These are phyloP conservation scores for Ophioninae sp. DNA, from an alignment of 2,888 invertebrate genomes.

Conservation along the genomic window DNA sequence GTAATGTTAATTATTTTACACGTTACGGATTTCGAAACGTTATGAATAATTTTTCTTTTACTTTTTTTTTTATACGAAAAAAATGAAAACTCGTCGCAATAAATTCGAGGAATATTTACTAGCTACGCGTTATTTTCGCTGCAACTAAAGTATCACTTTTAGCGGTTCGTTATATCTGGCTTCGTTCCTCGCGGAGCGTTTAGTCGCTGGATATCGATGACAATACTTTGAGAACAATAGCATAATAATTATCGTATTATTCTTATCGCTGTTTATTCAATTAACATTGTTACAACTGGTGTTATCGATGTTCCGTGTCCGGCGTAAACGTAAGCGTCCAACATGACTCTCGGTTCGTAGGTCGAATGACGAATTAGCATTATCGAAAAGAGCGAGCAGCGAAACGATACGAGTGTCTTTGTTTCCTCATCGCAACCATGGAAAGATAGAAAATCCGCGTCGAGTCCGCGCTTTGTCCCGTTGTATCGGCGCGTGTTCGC, in stretches of 20 bases:
- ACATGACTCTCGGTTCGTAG: slow-evolving; percentile 27
- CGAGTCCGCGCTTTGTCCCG: neutral
- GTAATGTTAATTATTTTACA: no score
- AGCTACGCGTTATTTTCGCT: no score
- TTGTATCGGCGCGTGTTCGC: neutral
- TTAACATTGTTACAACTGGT: neutral
- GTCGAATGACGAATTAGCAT: slow-evolving; percentile 24
- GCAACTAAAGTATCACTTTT: no score
- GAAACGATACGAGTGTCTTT: neutral
- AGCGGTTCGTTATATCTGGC: no score
- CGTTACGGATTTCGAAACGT: no score
- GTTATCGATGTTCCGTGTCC: neutral
- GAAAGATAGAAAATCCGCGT: slow-evolving; percentile 3
- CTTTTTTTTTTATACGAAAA: no score
- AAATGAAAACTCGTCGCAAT: no score
- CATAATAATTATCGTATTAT: neutral
- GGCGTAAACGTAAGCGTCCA: slow-evolving; percentile 6
- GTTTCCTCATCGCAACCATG: neutral
- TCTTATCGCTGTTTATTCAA: neutral
- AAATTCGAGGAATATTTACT: no score
- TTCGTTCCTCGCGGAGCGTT: no score
- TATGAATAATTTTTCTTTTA: no score
- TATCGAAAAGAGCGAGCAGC: slow-evolving; percentile 4
- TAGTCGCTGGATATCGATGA: neutral
- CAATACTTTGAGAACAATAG: neutral